phyloP scores from a whole-genome alignment of 2,113 vertebrate species.

The Campylomormyrus tamandua region DNA sequence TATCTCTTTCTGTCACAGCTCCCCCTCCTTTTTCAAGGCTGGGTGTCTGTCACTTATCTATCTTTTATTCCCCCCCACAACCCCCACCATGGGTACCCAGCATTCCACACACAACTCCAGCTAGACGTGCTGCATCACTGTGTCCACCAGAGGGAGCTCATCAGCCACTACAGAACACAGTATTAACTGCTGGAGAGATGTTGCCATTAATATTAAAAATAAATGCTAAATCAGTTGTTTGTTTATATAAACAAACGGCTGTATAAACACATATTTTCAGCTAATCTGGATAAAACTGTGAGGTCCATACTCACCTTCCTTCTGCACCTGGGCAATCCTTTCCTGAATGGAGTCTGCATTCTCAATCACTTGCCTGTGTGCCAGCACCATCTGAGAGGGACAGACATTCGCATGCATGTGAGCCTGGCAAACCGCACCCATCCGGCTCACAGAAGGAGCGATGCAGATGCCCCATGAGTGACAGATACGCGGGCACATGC shows the following conservation, averaged over 20 bases:
- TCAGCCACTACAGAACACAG: background rate
- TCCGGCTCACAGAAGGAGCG: conserved; percentile 6
- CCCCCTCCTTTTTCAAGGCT: background rate
- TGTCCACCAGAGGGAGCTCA: conserved; percentile 7
- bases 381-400: conserved; percentile 78
- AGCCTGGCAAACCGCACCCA: background rate
- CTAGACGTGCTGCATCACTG: background rate
- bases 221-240: background rate
- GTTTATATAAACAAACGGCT: background rate
- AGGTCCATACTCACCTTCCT: conserved; percentile 55
- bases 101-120: background rate
- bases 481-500: background rate
- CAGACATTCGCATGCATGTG: conserved; percentile 24
- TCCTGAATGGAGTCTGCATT: conserved; percentile 77
- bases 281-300: background rate
- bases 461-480: conserved; percentile 14
- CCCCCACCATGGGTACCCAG: background rate
- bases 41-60: background rate
- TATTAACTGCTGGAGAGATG: background rate
- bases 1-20: background rate
- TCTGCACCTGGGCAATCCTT: conserved; percentile 86
- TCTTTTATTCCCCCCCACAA: background rate
- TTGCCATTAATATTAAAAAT: background rate
- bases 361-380: conserved; percentile 85
- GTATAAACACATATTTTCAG: background rate